Base-by-base conservation (phyloP, 2,888 invertebrate species). In the Epistrophella euchroma region DNA sequence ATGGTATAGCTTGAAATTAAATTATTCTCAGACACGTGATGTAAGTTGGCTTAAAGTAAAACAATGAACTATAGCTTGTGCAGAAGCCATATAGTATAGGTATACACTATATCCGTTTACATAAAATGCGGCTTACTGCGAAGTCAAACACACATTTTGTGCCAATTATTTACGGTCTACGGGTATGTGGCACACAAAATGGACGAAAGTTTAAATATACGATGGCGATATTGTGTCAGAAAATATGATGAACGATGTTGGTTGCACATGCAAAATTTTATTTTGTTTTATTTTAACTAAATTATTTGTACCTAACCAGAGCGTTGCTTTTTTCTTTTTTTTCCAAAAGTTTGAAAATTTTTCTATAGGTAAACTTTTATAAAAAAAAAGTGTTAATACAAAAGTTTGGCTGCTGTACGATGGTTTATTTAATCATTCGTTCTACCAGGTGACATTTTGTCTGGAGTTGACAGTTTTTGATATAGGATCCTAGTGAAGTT, bases 1-100 rank as follows among this genome's bases (percentile, higher is more conserved):
- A 76, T 62, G 55, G 72, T 28, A 25, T 60, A 66, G 72, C 75
- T 75, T 75, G 22, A 58, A 55, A 70, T 62, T 77, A 86, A 81
- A 86, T 86, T 77, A 74, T 81, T 74, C 70, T 19, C 73, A 68
- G 81, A 81, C 86, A 86, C 86, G 86, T 81, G 77, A 81, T 86
- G 70, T 77, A 58, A 58, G 35, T 73, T 82, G 77, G 64, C 64
- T 58, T 77, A 86, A 86, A 80, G 76, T 66, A 71, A 82, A 71
- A 82, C 82, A 86, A 82, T 86, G 82, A 70, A 74, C 56, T 56
- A n/a, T 17, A 56, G 52, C 7, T 56, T 0, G 28, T 10, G 9
- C 19, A 64, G 28, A 62, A 43, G 25, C 40, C 10, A 25, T 10
- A 71, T 50, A 71, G 19, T 40, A 43, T 3, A 11, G 19, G 19